A percentile compares a stretch with the other conserved stretches of the same genome.
These are phyloP conservation scores for Argynnis bischoffii DNA, from an alignment of 2,888 invertebrate genomes.

Conservation along the genomic window DNA sequence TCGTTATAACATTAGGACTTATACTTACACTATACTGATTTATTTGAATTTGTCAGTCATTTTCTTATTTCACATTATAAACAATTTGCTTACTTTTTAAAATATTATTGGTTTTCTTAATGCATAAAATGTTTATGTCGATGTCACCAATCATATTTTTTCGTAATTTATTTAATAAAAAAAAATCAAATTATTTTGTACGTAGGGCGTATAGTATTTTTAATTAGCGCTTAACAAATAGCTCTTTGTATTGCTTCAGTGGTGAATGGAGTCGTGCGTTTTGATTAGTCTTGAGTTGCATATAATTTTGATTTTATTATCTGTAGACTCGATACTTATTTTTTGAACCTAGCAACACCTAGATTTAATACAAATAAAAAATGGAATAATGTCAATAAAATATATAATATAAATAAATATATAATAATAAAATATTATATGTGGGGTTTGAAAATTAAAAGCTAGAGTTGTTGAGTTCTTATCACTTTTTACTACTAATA, in stretches of 20 bases:
- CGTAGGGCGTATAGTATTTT: conserved; percentile 7
- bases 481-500: background rate
- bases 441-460: background rate
- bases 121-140: too few species aligned
- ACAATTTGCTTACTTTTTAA: too few species aligned
- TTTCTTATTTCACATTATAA: too few species aligned
- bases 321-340: conserved; percentile 38
- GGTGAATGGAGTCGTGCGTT: conserved; percentile 63
- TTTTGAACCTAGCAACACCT: conserved; percentile 27
- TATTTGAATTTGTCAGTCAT: too few species aligned
- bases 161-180: too few species aligned
- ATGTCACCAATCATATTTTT: background rate
- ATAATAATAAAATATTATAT: too few species aligned
- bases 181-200: background rate
- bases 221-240: conserved; percentile 43
- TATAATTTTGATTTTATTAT: conserved; percentile 46
- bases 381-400: too few species aligned
- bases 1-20: background rate
- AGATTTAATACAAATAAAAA: too few species aligned
- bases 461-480: background rate
- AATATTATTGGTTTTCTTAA: background rate
- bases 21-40: too few species aligned
- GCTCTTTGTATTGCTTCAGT: conserved; percentile 58
- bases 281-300: conserved; percentile 55
- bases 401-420: too few species aligned